Base-by-base conservation (phyloP, 2,888 invertebrate species). In the Chesias legatella region DNA sequence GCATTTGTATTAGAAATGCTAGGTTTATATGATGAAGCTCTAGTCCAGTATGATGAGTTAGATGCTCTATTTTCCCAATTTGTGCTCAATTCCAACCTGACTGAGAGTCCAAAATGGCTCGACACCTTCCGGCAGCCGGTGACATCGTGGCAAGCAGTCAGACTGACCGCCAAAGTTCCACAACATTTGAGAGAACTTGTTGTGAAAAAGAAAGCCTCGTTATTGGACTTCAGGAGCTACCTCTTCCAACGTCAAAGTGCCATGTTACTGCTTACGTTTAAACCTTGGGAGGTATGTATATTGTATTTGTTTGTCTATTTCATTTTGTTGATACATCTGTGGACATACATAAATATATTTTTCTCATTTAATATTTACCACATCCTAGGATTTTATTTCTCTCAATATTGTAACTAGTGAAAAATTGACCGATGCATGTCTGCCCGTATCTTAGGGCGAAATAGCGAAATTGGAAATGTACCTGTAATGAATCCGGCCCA, bases 51-150 rank as follows among this genome's bases (percentile, higher is more conserved):
- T 75, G 98, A 98, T 74, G 98, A 98, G 83, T 88, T 99, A 66
- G 98, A 98, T 86, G 98, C 98, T 33, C 90, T 98, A 57, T 98
- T 98, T 78, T 97, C 98, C 1, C 98, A 98, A 86, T 98, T 98
- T 84, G 94, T 98, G 38, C 93, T 97, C 55, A 98, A 98, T 84
- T 95, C 96, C n/a, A 94, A 95, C 66, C 91, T 95, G 52, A 94
- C 95, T 47, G 96, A 95, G 64, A 93, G 93, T 66, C 95, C 96
- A 39, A 91, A 91, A 43, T 98, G 98, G 98, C 84, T 98, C 54
- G 90, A 90, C 43, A 91, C 92, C 23, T 97, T 98, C 71, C 93
- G 94, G 67, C 91, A 91, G 55, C 93, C 95, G 0, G 90, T 97
- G 30, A 94, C 93, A 36, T 90, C 92, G 29, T 97, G 97, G 94